phyloP scores from a whole-genome alignment of 92 coral and sea anemone genomes.

The Zoanthus solanderi region DNA sequence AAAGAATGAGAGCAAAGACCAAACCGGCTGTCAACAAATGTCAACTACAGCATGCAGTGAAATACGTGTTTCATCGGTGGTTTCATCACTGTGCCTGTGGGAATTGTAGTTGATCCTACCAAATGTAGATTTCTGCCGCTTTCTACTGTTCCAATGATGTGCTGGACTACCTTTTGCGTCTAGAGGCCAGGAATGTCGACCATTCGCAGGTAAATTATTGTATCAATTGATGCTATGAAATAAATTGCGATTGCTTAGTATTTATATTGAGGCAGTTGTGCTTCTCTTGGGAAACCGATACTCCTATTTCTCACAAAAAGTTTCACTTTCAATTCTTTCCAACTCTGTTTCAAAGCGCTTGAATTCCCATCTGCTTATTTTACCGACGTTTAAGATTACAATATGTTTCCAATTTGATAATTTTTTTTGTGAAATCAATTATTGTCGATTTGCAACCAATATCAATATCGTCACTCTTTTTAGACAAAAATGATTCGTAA shows the following conservation, averaged over 20 bases:
- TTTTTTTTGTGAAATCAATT: neutral
- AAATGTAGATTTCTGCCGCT: neutral
- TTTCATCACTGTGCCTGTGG: neutral
- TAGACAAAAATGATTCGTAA: too few relatives aligned
- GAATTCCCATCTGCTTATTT: neutral
- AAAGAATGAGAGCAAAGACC: neutral
- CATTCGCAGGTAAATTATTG: slow-evolving; percentile 31
- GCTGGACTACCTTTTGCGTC: neutral
- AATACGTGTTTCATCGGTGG: neutral
- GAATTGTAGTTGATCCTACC: neutral
- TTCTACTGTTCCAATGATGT: neutral
- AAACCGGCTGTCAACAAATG: slow-evolving; percentile 26
- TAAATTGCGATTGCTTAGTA: neutral
- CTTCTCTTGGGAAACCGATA: neutral
- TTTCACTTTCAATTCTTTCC: neutral
- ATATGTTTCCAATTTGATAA: neutral
- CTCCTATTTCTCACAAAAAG: neutral
- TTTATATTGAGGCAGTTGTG: neutral
- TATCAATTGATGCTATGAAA: neutral
- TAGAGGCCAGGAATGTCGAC: slow-evolving; percentile 35
- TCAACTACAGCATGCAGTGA: neutral
- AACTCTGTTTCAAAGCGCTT: neutral
- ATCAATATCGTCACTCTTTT: neutral
- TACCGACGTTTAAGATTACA: neutral
- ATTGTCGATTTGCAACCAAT: neutral